phyloP scores from a whole-genome alignment of 2,888 invertebrate species.

The Argynnis bischoffii region DNA sequence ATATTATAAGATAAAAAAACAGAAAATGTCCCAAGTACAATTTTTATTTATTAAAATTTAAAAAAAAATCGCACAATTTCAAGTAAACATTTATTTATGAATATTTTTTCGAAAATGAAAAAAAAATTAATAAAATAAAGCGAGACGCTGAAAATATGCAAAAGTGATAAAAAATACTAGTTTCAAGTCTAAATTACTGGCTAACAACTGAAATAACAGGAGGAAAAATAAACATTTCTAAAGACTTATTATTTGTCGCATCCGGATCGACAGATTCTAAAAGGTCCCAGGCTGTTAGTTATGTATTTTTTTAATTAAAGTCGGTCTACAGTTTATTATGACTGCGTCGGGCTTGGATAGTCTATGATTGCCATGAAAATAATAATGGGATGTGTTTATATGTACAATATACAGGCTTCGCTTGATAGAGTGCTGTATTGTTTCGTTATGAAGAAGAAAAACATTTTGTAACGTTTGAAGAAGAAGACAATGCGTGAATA shows the following conservation, averaged over 20 bases:
- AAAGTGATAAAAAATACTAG: too few relatives aligned
- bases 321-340: not conserved
- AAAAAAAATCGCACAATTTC: not conserved
- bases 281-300: slow-evolving; percentile 9
- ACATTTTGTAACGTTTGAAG: too few relatives aligned
- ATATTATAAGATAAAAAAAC: too few relatives aligned
- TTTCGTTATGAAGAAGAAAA: too few relatives aligned
- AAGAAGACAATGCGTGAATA: too few relatives aligned
- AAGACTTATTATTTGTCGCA: slow-evolving; percentile 12
- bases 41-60: not conserved
- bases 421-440: too few relatives aligned
- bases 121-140: not conserved
- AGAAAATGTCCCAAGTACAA: too few relatives aligned
- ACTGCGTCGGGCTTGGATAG: slow-evolving; percentile 1
- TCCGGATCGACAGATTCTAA: slow-evolving; percentile 18
- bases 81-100: not conserved
- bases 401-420: not conserved
- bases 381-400: not conserved
- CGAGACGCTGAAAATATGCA: too few relatives aligned
- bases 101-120: not conserved
- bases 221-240: slow-evolving; percentile 5
- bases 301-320: slow-evolving; percentile 21
- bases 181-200: not conserved
- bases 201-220: not conserved
- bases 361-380: slow-evolving; percentile 2